Base-by-base conservation (phyloP, 2,113 vertebrate species). In the Vanacampus margaritifer region DNA sequence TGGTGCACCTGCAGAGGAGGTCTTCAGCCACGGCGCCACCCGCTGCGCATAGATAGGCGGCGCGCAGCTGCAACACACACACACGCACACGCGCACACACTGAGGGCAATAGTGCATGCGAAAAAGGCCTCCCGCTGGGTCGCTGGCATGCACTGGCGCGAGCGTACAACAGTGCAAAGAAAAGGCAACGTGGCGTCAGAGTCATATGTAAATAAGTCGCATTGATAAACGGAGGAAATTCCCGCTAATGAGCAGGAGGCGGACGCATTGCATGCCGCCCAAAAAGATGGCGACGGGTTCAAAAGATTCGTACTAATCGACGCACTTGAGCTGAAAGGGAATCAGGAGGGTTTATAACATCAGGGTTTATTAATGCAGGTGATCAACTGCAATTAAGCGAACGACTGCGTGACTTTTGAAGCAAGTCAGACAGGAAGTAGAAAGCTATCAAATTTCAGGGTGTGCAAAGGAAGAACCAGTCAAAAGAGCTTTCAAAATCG, bases 1-100 rank as follows among this genome's bases (percentile, higher is more conserved):
- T 78, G 85, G 75, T 88, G 88, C 88, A 90, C 88, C 88, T 90
- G 88, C 87, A 88, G 84, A 82, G 81, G 86, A 87, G 87, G 82
- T 87, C 84, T 84, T 81, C 80, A 73, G 86, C 78, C 74, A 78
- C 69, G 58, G 64, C 74, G 59, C 82, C 84, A 67, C 85, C 85
- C 74, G 78, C 88, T 85, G 88, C 73, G 84, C 72, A 71, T 39
- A 69, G 75, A 79, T 72, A 68, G 78, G 45, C 59, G n/a, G 37
- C 37, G n/a, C 12, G 59, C 60, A 62, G 60, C 60, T 62, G 60
- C 60, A 62, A 26, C 58, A 60, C 36, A 6, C 58, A 12, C 35
- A 23, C 58, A 64, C 64, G 70, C 48, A 63, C 66, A 64, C 17
- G 54, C 32, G 37, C 73, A 53, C 73, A 23, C 58, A 66, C 64